Base-by-base conservation (phyloP, 2,888 invertebrate genomes). In the Orchesellides sinensis region DNA sequence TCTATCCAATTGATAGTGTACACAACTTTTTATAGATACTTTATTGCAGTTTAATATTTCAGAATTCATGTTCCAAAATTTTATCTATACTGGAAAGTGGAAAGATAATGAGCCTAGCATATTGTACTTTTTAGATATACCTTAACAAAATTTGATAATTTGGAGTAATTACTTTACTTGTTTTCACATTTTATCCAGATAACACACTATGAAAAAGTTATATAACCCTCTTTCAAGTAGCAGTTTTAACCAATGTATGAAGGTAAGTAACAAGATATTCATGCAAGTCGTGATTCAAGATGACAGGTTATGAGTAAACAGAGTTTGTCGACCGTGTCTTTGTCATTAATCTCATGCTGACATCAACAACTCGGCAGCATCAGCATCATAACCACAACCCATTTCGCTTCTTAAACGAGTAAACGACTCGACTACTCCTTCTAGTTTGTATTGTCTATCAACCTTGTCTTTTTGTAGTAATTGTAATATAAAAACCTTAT, bases 281-380 rank as follows among this genome's bases (percentile, higher is more conserved):
- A 52, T 21, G 32, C 52, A 52, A 29, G 40, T 75, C 75, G 75
- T 75, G 75, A 75, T 75, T 66, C 45, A 45, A 66, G 65, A 66
- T 75, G 75, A 75, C 75, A 75, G 66, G 66, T 66, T 75, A 66
- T 45, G 65, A 75, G 59, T 29, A 59, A 35, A 21, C 75, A 49
- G 21, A 75, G 66, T 75, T 66, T 75, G 75, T 75, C 66, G 75
- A 75, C 75, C 75, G 75, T 75, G 75, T 75, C 52, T 54, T 45
- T 75, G 66, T 75, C 75, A 75, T 75, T 75, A 75, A 66, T 75
- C 66, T 65, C 75, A 65, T 66, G 75, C 66, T 75, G 75, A 56
- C 45, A 21, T 32, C 61, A 19, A 52, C 45, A 70, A n/a, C n/a
- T n/a, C n/a, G n/a, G n/a, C n/a, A n/a, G n/a, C n/a, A n/a, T n/a